Base-by-base conservation (phyloP, 2,113 vertebrate species). In the Lathamus discolor region DNA sequence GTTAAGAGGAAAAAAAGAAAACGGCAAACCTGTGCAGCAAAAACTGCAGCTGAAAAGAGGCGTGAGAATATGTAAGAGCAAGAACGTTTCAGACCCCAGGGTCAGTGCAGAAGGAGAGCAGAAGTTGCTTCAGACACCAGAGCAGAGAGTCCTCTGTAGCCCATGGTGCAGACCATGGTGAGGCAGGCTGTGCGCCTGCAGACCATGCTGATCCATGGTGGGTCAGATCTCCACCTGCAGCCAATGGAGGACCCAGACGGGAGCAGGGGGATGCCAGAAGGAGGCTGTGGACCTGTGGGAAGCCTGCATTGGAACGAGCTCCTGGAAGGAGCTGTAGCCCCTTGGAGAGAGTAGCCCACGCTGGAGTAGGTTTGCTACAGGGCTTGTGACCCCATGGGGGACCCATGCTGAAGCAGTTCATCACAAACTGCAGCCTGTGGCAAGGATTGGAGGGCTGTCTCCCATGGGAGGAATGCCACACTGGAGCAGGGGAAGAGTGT, bases 131-230 rank as follows among this genome's bases (percentile, higher is more conserved):
- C n/a, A 49, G 12, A 41, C 7, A 1, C 29, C 7, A 1, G 17
- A 62, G 12, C 41, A 55, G 46, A 35, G 29, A 6, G 33, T 33
- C 39, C 19, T 11, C 17, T 67, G 29, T 52, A 67, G 51, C 27
- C 27, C 1, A 0, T 33, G 35, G 20, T 10, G 19, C 37, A 57
- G 25, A 14, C 20, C 8, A 6, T 35, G 14, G 13, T 35, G 17
- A 74, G 25, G 13, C 51, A 73, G 7, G 29, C 20, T 51, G 25
- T 31, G 2, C 20, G 35, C 6, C 9, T 76, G 69, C 27, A 62
- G 49, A 20, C 35, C n/a, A 9, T 7, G 5, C 23, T 48, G 6
- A 7, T 10, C 3, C 8, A 1, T 3, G 7, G 23, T 11, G 39
- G 23, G 46, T 13, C 46, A 83, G 69, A 17, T 52, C 8, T 25